phyloP scores from a whole-genome alignment of 2,888 invertebrate genomes.

The Pseudococcus longispinus region DNA sequence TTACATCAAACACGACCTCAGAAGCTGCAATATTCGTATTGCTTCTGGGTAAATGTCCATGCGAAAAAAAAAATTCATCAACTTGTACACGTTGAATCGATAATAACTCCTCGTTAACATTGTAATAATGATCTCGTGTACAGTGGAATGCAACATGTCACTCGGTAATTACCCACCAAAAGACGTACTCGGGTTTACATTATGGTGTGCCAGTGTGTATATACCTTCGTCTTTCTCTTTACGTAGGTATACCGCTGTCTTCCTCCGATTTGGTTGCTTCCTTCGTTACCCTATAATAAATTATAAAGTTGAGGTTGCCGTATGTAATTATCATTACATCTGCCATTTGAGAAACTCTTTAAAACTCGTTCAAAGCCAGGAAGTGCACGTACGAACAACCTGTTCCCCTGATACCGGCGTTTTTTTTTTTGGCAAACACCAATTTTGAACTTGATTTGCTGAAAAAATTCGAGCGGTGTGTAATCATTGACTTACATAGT shows the following conservation, averaged over 20 bases:
- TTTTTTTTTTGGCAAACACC: not conserved
- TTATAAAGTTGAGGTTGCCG: not conserved
- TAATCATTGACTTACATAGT: not conserved
- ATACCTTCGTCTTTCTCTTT: not conserved
- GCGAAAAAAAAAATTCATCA: not conserved
- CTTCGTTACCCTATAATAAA: not conserved
- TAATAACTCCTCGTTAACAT: not conserved
- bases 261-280: not conserved
- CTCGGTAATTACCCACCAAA: not conserved
- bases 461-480: not conserved
- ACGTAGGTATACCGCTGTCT: not conserved
- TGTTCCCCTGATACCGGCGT: not conserved
- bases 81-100: not conserved
- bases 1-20: not conserved
- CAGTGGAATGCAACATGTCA: constrained; percentile 13
- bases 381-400: not conserved
- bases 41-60: not conserved
- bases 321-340: not conserved
- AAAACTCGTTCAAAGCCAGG: constrained; percentile 15
- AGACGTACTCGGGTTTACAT: not conserved
- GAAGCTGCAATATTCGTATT: not conserved
- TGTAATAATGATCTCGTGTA: not conserved
- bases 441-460: not conserved
- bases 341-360: not conserved
- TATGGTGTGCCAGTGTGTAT: not conserved